Evolutionary conservation across 2,113 vertebrate species (phyloP).

Genomic region (Athene noctua): DNA sequence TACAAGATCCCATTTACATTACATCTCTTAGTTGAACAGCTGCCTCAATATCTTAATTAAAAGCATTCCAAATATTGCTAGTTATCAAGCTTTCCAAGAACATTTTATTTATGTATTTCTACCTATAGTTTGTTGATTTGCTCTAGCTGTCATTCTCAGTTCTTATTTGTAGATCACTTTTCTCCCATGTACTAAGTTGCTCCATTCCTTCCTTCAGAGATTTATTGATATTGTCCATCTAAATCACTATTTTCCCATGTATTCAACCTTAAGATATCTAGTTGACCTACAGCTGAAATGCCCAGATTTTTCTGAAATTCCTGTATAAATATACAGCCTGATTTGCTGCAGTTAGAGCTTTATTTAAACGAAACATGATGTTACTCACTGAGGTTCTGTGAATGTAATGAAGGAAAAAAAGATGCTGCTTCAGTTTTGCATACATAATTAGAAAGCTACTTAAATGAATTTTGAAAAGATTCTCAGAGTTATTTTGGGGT

Average conservation of each 20-base stretch:
- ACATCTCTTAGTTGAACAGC: neutral
- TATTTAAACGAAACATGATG: constrained; percentile 32
- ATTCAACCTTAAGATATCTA: neutral
- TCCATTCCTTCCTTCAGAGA: neutral
- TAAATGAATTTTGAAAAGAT: constrained; percentile 36
- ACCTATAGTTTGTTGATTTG: neutral
- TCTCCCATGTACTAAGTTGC: neutral
- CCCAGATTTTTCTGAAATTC: constrained; percentile 11
- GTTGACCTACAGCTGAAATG: constrained; percentile 31
- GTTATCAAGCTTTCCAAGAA: neutral
- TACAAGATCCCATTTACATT: neutral
- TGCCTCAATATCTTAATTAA: neutral
- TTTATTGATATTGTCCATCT: neutral
- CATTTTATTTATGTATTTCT: neutral
- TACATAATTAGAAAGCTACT: constrained; percentile 37
- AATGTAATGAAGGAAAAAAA: constrained; percentile 26
- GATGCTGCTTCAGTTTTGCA: constrained; percentile 7
- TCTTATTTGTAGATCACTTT: neutral
- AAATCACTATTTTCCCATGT: neutral
- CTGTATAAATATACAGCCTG: constrained; percentile 17
- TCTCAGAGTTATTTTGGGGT: neutral
- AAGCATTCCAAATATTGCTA: neutral
- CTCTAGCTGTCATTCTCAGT: neutral
- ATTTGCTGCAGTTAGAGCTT: constrained; percentile 26
- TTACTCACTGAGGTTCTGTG: constrained; percentile 4